phyloP scores from a whole-genome alignment of 92 coral and sea anemone genomes.

The Bergia puertoricense region DNA sequence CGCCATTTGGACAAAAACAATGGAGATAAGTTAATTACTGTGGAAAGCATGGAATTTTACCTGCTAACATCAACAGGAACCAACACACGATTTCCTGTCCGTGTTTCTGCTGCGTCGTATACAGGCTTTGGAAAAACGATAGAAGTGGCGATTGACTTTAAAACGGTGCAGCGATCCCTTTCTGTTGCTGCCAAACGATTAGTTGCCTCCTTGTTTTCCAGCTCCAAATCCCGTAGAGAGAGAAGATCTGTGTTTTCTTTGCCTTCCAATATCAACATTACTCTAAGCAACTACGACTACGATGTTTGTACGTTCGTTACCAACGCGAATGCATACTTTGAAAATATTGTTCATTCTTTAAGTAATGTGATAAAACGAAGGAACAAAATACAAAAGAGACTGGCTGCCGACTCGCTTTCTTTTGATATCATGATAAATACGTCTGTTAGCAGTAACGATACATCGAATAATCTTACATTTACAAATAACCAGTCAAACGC shows the following conservation, averaged over 20 bases:
- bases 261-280: background rate
- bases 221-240: background rate
- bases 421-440: background rate
- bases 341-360: constrained; percentile 36
- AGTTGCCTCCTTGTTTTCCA: constrained; percentile 11
- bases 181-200: constrained; percentile 41
- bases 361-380: background rate
- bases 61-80: constrained; percentile 39
- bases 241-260: background rate
- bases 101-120: constrained; percentile 19
- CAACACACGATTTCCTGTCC: constrained; percentile 46
- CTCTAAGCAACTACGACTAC: background rate
- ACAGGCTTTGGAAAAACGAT: constrained; percentile 34
- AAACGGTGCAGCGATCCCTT: constrained; percentile 41
- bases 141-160: constrained; percentile 58
- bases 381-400: background rate
- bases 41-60: constrained; percentile 44
- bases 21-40: constrained; percentile 34
- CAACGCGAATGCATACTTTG: constrained; percentile 35
- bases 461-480: background rate
- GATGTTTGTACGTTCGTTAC: constrained; percentile 25
- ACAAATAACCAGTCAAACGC: background rate
- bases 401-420: constrained; percentile 18
- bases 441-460: background rate
- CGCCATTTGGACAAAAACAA: background rate